Base-by-base conservation (phyloP, 30 jellyfish, hydroid and myxozoan genomes). In the Aurelia aurita complex sp. Pacific region DNA sequence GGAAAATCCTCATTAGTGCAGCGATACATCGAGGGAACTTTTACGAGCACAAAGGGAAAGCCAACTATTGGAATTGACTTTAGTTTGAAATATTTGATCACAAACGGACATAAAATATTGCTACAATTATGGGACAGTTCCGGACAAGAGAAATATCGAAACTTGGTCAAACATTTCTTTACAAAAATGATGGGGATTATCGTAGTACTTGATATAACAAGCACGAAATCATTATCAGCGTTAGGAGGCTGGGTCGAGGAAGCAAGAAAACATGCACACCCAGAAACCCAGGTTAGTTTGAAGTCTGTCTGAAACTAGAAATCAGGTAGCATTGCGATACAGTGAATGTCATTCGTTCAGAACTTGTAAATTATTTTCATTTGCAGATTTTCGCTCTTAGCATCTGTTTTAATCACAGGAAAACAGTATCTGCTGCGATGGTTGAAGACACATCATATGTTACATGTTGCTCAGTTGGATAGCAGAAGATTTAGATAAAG, bases 111-210 rank as follows among this genome's bases (percentile, higher is more conserved):
- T 18, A 76, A 81, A 34, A 76, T 85, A 19, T 55, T 85, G 36
- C 64, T 85, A 64, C 95, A 85, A 63, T 35, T 85, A 67, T 85
- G 95, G 95, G 95, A 85, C 82, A 81, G 88, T 46, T 75, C 95
- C n/a, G 95, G 95, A 65, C 61, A 76, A 50, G 53, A 16, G 46
- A 76, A 69, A 67, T 85, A 85, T 69, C 69, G 95, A 19, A 67
- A 57, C 60, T 17, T 85, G 59, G 68, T 85, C 64, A 51, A 55
- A 33, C 95, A 85, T 61, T 66, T 85, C 82, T 64, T 36, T 16
- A 43, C 86, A n/a, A 66, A 64, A 33, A 64, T 77, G 72, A 85
- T 85, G 95, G 95, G 89, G 35, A 68, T 76, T 10, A 76, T 85
- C 19, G 63, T 76, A 33, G 76, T 85, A 16, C 67, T 76, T 68